Evolutionary conservation across 2,797 vertebrate species (phyloP).

Genomic region (Cyclopterus lumpus): DNA sequence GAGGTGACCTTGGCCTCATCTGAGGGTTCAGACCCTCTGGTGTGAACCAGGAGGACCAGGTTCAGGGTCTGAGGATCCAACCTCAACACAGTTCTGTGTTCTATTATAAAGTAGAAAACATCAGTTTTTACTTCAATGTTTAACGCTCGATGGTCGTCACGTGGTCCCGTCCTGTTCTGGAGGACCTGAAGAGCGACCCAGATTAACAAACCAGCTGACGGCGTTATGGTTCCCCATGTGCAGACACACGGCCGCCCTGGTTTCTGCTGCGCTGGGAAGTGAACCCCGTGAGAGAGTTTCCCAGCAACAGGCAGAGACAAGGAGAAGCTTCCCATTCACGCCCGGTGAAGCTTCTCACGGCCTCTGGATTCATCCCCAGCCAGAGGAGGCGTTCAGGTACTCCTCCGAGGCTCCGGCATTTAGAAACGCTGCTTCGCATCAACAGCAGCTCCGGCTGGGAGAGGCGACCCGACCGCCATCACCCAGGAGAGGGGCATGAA

Average conservation of each 20-base stretch:
- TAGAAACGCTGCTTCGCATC: constrained; percentile 57
- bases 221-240: not conserved
- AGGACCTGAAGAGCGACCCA: too few species aligned
- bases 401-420: constrained; percentile 61
- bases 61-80: too few species aligned
- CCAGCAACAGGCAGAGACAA: constrained; percentile 27
- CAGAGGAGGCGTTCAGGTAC: constrained; percentile 49
- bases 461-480: constrained; percentile 41
- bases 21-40: not conserved
- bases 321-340: constrained; percentile 25
- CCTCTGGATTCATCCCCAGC: constrained; percentile 61
- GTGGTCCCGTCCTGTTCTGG: too few species aligned
- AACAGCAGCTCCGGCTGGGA: constrained; percentile 19
- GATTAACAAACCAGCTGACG: not conserved
- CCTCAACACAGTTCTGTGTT: too few species aligned
- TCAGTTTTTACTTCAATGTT: too few species aligned
- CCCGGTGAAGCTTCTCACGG: constrained; percentile 4
- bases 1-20: too few species aligned
- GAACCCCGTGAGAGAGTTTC: constrained; percentile 11
- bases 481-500: constrained; percentile 1
- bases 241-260: not conserved
- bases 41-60: too few species aligned
- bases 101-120: too few species aligned
- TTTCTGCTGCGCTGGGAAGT: constrained; percentile 3
- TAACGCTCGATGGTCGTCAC: too few species aligned